Conservation (phyloP, 2,113 vertebrate genomes). For the Fregata magnificens region DNA sequence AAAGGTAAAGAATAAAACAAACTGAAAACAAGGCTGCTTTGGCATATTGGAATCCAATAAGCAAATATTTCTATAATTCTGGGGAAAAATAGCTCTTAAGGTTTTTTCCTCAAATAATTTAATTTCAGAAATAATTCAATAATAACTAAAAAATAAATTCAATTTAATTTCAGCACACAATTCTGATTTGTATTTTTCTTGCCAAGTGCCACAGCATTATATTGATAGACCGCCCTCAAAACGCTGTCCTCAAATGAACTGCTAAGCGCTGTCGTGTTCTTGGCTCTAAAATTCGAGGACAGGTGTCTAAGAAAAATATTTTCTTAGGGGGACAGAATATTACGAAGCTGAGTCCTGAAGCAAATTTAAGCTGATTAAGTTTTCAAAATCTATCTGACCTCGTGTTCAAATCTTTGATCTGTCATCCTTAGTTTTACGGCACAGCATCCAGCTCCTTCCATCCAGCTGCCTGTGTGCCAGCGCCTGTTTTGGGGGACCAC, state of each 20-base stretch:
- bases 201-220: neutral
- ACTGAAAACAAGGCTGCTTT: neutral
- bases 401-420: slow-evolving; percentile 31
- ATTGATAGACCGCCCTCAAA: neutral
- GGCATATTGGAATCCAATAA: neutral
- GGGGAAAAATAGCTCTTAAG: neutral
- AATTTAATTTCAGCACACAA: neutral
- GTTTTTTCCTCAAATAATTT: neutral
- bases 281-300: neutral
- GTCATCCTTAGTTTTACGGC: neutral
- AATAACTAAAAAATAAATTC: neutral
- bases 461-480: neutral
- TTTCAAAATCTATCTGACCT: slow-evolving; percentile 21
- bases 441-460: neutral
- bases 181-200: neutral
- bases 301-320: slow-evolving; percentile 37
- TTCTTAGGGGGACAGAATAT: slow-evolving; percentile 18
- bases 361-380: slow-evolving; percentile 53
- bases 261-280: neutral
- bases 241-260: neutral
- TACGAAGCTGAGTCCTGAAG: neutral
- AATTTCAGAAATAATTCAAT: neutral
- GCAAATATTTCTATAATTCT: neutral
- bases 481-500: neutral
- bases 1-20: neutral